These are phyloP conservation scores for Drosophila nebulosa DNA, from an alignment of 1,140 invertebrate genomes.

Conservation along the genomic window DNA sequence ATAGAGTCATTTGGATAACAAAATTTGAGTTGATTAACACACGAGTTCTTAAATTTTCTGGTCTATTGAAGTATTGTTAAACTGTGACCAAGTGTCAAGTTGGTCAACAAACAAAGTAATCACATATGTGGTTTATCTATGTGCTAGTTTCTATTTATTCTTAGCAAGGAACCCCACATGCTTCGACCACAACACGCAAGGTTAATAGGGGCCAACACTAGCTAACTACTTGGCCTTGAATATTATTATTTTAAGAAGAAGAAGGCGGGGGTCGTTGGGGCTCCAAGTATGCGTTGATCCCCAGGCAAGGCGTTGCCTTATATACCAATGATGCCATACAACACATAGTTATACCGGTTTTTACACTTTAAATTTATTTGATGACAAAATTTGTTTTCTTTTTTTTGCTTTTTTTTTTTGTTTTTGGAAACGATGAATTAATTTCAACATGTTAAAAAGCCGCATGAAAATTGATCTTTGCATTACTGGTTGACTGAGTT, in stretches of 20 bases:
- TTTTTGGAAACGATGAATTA: slow-evolving; percentile 15
- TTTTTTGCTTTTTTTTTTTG: neutral
- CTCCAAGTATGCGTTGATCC: neutral
- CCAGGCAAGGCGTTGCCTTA: neutral
- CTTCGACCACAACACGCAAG: too few species aligned
- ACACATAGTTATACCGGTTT: slow-evolving; percentile 56
- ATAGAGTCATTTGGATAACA: too few species aligned
- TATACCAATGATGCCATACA: neutral
- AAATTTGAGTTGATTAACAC: too few species aligned
- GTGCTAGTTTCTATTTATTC: too few species aligned
- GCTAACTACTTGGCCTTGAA: too few species aligned
- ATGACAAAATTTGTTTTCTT: neutral
- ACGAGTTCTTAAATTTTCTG: too few species aligned
- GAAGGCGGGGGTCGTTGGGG: neutral
- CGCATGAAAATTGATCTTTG: slow-evolving; percentile 13
- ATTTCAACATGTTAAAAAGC: slow-evolving; percentile 51
- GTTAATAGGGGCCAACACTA: too few species aligned
- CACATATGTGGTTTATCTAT: too few species aligned
- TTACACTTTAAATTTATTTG: slow-evolving; percentile 4
- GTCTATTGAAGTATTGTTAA: too few species aligned
- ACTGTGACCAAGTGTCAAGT: too few species aligned
- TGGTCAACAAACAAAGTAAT: too few species aligned
- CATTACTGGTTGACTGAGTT: slow-evolving; percentile 4
- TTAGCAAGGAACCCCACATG: too few species aligned
- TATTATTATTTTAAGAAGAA: neutral